Evolutionary conservation across 2,888 invertebrate genomes (phyloP).

Genomic region (Caenorhabditis sulstoni): DNA sequence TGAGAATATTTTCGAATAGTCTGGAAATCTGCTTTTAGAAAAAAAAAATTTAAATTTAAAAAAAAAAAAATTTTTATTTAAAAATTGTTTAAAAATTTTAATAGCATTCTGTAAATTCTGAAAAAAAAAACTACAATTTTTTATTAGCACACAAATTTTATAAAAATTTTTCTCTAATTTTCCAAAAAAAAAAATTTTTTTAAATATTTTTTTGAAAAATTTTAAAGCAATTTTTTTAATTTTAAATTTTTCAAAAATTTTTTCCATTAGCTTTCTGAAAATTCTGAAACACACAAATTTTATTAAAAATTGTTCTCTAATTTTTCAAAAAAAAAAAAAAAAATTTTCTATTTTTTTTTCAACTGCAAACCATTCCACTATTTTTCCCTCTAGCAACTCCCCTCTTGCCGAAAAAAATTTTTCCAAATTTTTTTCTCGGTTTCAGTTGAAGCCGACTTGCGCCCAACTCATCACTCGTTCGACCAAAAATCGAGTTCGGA

Average conservation of each 20-base stretch:
- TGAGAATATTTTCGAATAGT: background rate
- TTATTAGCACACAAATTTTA: background rate
- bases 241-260: constrained; percentile 1
- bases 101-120: background rate
- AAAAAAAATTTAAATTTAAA: constrained; percentile 5
- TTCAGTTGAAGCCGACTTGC: constrained; percentile 26
- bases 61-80: background rate
- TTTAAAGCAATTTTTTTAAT: no score
- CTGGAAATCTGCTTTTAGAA: no score
- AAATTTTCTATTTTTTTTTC: no score
- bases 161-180: constrained; percentile 3
- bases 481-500: background rate
- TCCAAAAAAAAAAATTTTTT: no score
- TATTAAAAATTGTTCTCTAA: no score
- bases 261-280: background rate
- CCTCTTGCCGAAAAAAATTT: no score
- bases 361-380: no score
- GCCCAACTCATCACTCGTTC: no score
- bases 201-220: no score
- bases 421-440: no score
- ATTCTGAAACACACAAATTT: background rate
- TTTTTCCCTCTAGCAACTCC: no score
- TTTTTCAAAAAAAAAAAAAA: no score
- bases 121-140: constrained; percentile 1
- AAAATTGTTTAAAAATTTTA: background rate